Evolutionary conservation across 2,113 vertebrate genomes (phyloP), one percentile per base, ranked within the genome.

Genomic region (Cephalophus harveyi): DNA sequence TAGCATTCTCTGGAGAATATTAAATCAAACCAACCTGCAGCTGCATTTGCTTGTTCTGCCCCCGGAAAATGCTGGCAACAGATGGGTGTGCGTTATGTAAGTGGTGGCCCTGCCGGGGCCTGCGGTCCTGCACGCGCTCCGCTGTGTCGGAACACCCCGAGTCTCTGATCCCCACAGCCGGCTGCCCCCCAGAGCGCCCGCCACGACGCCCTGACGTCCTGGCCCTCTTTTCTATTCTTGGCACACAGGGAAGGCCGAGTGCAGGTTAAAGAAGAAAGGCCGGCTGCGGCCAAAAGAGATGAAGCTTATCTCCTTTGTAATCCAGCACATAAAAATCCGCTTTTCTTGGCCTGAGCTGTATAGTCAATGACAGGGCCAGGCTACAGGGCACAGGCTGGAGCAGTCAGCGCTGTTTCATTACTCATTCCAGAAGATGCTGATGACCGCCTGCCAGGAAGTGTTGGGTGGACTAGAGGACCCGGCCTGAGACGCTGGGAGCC

Each of bases 251-350:
- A 89, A 96, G 97, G 94, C 96, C 62, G 17, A 79, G 91, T 13
- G 36, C 84, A 98, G 98, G 98, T 94, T 97, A 94, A 97, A 98
- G 82, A 95, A 95, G 97, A 94, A 92, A 97, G 92, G 97, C 97
- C 28, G 87, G 95, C 71, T 27, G 40, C 0, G 54, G 97, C 97
- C 79, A 85, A 89, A 83, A 94, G 97, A 74, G 94, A 96, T 81
- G 96, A 98, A 96, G 97, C 94, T 96, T 78, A 97, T 97, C 98
- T 96, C 91, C 95, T 92, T 71, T 94, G 97, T 98, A 98, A 99
- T 97, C 98, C 97, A 98, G 96, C 85, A 94, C 74, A 81, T 79
- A 89, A 98, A 40, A 98, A 98, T 98, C 98, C 96, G 97, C 98
- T 98, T 96, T 98, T 67, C 97, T 87, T 89, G 97, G 98, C 97